A percentile compares a stretch with the other conserved stretches of the same genome.
Evolutionary conservation across 2,113 vertebrate species (phyloP).

Genomic region (Probosciger aterrimus): DNA sequence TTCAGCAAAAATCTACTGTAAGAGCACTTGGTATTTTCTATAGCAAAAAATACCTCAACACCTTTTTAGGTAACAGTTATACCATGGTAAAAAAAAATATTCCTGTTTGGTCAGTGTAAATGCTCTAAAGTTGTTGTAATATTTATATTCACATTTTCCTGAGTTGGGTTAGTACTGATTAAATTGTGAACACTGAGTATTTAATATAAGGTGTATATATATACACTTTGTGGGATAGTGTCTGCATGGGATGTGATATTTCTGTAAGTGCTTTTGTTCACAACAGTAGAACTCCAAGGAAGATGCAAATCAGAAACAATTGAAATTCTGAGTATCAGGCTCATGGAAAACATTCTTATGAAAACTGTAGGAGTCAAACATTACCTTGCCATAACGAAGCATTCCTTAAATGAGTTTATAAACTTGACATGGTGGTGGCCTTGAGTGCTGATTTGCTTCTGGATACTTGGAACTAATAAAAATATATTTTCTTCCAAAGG

Average conservation of each 20-base stretch:
- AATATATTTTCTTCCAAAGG: constrained; percentile 54
- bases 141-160: background rate
- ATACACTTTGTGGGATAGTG: background rate
- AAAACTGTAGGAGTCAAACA: background rate
- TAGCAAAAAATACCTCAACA: background rate
- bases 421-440: background rate
- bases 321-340: background rate
- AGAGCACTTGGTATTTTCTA: background rate
- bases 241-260: background rate
- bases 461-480: background rate
- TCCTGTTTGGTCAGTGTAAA: background rate
- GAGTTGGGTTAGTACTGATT: background rate
- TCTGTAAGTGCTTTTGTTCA: background rate
- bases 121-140: background rate
- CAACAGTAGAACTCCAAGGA: background rate
- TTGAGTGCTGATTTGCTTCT: background rate
- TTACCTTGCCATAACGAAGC: background rate
- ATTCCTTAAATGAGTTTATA: background rate
- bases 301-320: background rate
- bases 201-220: background rate
- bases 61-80: background rate
- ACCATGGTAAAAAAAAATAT: background rate
- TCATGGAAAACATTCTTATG: background rate
- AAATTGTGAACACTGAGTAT: background rate
- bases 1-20: background rate